A percentile compares a stretch with the other conserved stretches of the same genome.
Conservation (phyloP, 2,113 vertebrate genomes). For the Nyctibius bracteatus region DNA sequence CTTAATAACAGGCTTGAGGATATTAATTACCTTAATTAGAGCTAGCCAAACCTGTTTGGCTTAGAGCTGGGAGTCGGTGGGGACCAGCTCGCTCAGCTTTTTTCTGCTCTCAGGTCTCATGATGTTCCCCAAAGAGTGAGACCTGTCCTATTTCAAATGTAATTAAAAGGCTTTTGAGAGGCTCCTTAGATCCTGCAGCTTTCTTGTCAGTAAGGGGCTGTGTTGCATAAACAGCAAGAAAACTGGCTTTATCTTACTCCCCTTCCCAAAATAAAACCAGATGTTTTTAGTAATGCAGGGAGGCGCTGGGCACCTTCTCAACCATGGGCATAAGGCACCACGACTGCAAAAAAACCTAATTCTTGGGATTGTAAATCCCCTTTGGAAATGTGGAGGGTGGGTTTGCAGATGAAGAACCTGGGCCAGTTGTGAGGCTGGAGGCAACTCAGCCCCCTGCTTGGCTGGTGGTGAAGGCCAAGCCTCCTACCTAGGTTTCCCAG, state of each 20-base stretch:
- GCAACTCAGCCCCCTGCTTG: not conserved
- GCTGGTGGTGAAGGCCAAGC: not conserved
- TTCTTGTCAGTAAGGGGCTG: not conserved
- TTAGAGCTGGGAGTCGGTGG: conserved; percentile 33
- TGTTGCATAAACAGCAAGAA: not conserved
- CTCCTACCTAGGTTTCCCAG: not conserved
- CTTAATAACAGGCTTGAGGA: conserved; percentile 67
- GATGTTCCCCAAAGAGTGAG: not conserved
- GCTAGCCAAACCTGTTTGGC: conserved; percentile 64
- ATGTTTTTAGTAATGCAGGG: not conserved
- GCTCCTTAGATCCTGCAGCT: not conserved
- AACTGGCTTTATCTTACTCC: not conserved
- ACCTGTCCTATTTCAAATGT: not conserved
- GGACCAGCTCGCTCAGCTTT: conserved; percentile 51
- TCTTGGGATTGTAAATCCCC: not conserved
- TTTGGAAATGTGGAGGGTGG: not conserved
- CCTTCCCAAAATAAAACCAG: not conserved
- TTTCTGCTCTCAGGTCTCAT: conserved; percentile 17
- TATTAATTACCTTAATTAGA: conserved; percentile 67
- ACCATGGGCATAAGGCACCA: accelerated
- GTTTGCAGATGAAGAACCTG: not conserved
- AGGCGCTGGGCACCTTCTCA: not conserved
- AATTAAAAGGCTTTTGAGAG: conserved; percentile 36
- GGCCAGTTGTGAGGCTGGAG: not conserved
- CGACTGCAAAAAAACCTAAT: accelerated